phyloP scores from a whole-genome alignment of 2,797 vertebrate genomes.

The Danio choprae region DNA sequence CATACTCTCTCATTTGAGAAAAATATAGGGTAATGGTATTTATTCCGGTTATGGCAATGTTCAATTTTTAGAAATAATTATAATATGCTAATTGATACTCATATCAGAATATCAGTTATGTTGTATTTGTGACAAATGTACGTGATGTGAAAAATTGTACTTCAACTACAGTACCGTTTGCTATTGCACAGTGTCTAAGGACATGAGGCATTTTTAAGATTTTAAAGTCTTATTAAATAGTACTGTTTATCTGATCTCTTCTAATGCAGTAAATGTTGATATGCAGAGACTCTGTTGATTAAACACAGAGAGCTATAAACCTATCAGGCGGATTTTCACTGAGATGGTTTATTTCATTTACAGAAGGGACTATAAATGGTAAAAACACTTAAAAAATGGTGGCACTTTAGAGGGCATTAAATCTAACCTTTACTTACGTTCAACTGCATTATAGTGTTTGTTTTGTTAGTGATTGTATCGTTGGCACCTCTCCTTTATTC shows the following conservation, averaged over 20 bases:
- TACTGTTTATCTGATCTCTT: constrained; percentile 36
- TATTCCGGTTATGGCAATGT: no score
- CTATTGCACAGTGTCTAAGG: background rate
- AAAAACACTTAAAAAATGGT: no score
- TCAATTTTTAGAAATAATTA: no score
- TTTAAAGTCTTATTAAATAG: background rate
- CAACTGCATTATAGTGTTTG: constrained; percentile 13
- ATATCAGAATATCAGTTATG: background rate
- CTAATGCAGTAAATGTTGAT: constrained; percentile 46
- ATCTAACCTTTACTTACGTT: constrained; percentile 24
- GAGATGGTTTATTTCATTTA: constrained; percentile 25
- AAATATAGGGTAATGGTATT: no score
- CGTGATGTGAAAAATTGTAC: background rate
- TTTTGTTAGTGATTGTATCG: background rate
- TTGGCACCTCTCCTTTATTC: background rate
- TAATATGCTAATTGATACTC: no score
- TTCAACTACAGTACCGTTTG: background rate
- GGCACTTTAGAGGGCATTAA: background rate
- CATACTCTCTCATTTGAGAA: no score
- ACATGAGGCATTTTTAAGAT: background rate
- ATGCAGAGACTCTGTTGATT: constrained; percentile 42
- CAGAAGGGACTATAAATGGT: constrained; percentile 48
- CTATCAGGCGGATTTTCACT: constrained; percentile 7
- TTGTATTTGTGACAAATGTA: background rate
- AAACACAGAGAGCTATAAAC: constrained; percentile 46